Base-by-base conservation (phyloP, 1,140 invertebrate genomes). In the Leguminivora glycinivorella region DNA sequence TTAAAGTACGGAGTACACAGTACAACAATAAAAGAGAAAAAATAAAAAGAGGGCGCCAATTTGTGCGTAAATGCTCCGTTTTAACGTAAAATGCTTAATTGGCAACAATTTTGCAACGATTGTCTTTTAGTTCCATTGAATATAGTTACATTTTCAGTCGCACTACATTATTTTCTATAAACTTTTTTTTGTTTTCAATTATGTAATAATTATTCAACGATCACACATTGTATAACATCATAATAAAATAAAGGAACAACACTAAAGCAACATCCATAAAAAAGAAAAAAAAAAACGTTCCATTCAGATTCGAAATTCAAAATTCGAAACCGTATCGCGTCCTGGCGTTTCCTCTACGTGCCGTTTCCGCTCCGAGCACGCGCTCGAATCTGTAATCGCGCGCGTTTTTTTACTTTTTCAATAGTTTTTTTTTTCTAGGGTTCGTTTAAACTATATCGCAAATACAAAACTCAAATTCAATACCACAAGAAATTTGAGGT, bases 341-440 rank as follows among this genome's bases (percentile, higher is more conserved):
- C 82, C 87, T 89, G 84, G 86, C 88, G 88, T 89, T 90, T 90
- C 88, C 88, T 88, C 87, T 90, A 90, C 88, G 88, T 90, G 88
- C 87, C 76, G 85, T 87, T 88, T 90, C 88, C 88, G 87, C 79
- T 79, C 79, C 77, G 78, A 79, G 83, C 80, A 83, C 72, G 83
- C 87, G 87, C 85, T 78, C 83, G 88, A 84, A 90, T 90, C 84
- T 73, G 75, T 90, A 89, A 90, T 89, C 83, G 83, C 78, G 75
- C 73, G 47, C 38, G 79, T 81, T 83, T 85, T 87, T 89, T 83
- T 79, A 86, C 79, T 75, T 80, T 82, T 82, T 83, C 82, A 82
- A 81, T 80, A 74, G 73, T 72, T 68, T 80, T 81, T 84, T 83
- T 86, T 85, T 82, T 83, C 70, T 63, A 29, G 58, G 58, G 58